Evolutionary conservation across 2,888 invertebrate species (phyloP).

Genomic region (Andrena chrysosceles): DNA sequence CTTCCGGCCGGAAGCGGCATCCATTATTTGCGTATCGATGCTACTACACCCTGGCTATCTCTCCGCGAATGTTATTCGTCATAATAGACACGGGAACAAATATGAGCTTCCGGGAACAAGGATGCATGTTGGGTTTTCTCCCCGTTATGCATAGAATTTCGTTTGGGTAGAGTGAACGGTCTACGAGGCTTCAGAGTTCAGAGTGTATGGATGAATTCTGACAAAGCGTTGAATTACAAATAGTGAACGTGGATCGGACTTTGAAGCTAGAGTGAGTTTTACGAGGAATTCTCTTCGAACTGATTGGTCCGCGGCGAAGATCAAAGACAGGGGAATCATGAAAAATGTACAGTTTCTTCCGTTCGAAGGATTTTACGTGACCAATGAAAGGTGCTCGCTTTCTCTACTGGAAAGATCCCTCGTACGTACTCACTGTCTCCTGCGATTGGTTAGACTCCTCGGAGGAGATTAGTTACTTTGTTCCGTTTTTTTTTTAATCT

Average conservation of each 20-base stretch:
- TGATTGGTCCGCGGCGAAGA: not conserved
- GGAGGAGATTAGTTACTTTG: slow-evolving; percentile 16
- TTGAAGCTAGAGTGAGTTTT: too few species aligned
- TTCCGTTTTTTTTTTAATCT: not conserved
- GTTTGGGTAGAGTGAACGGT: not conserved
- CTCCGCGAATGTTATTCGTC: slow-evolving; percentile 44
- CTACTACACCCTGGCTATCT: slow-evolving; percentile 19
- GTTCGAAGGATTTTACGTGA: slow-evolving; percentile 9
- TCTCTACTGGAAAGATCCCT: slow-evolving; percentile 4
- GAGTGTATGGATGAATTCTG: not conserved
- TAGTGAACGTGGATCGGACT: not conserved
- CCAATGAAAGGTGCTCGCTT: not conserved
- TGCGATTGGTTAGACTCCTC: not conserved
- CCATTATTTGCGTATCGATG: slow-evolving; percentile 52
- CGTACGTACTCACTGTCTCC: not conserved
- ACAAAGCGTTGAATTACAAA: not conserved
- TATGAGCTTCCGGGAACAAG: slow-evolving; percentile 31
- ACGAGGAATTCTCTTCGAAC: not conserved
- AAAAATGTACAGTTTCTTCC: not conserved
- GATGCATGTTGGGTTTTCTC: not conserved
- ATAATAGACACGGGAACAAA: slow-evolving; percentile 50
- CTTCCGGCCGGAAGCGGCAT: slow-evolving; percentile 40
- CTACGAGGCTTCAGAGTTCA: not conserved
- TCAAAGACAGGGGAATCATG: not conserved
- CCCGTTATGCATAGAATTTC: not conserved